Evolutionary conservation across 2,113 vertebrate species (phyloP).

Genomic region (Eptesicus fuscus): DNA sequence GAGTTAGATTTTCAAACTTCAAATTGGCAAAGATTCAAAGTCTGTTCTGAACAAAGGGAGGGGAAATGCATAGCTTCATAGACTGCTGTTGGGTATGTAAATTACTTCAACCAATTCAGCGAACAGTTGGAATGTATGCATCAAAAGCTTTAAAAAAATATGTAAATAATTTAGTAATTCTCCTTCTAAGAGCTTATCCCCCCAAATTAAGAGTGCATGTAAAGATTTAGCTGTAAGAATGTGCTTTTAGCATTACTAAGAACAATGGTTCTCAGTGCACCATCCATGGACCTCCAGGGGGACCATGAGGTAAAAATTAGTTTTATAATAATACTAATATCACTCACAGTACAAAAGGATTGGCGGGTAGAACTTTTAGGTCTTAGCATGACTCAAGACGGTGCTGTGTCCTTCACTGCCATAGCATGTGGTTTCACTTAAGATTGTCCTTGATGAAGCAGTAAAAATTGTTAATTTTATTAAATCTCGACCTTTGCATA

Average conservation of each 20-base stretch:
- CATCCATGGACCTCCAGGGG: background rate
- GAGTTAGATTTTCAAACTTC: constrained; percentile 24
- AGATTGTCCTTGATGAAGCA: background rate
- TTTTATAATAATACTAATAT: background rate
- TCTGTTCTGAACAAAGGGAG: background rate
- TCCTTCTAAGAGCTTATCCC: background rate
- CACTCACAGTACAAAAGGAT: background rate
- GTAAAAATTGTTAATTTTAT: constrained; percentile 11
- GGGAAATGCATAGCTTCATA: background rate
- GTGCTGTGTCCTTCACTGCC: background rate
- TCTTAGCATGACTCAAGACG: background rate
- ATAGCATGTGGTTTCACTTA: background rate
- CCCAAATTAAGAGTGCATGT: background rate
- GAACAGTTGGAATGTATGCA: background rate
- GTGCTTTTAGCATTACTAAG: background rate
- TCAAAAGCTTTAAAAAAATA: constrained; percentile 7
- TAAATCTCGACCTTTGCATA: constrained; percentile 4
- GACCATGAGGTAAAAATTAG: background rate
- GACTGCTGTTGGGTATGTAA: background rate
- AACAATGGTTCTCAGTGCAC: background rate
- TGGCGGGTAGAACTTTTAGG: background rate
- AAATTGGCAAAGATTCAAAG: background rate
- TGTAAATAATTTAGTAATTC: background rate
- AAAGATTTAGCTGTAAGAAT: background rate
- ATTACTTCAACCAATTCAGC: background rate